Conservation (phyloP, 2,888 invertebrate species). For the Eupeodes luniger region DNA sequence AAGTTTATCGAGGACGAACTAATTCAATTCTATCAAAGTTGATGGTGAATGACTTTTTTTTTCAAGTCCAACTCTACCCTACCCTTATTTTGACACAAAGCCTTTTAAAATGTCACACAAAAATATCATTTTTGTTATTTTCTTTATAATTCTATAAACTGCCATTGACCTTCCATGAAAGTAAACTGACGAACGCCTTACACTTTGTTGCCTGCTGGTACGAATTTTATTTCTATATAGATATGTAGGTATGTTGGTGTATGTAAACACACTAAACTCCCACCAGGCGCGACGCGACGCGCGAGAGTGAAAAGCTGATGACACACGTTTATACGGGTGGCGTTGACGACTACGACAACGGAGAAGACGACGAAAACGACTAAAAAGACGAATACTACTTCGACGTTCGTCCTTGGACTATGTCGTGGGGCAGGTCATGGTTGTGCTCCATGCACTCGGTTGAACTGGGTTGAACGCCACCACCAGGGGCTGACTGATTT, state of each 20-base stretch:
- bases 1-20: background rate
- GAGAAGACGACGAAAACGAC: background rate
- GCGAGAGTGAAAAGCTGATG: conserved; percentile 60
- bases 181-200: conserved; percentile 26
- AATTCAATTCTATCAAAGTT: background rate
- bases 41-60: background rate
- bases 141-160: conserved; percentile 20
- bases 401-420: conserved; percentile 71
- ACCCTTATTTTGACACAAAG: conserved; percentile 24
- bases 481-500: conserved; percentile 70
- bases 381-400: background rate
- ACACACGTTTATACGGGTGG: conserved; percentile 62
- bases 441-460: conserved; percentile 62
- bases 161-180: conserved; percentile 35
- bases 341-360: conserved; percentile 15
- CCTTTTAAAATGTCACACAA: conserved; percentile 22
- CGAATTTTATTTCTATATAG: background rate
- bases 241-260: background rate
- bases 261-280: conserved; percentile 40
- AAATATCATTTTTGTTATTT: conserved; percentile 3
- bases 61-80: background rate
- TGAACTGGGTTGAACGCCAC: conserved; percentile 74
- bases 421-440: conserved; percentile 76
- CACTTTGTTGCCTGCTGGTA: background rate
- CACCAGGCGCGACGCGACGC: conserved; percentile 14